A percentile compares a stretch with the other conserved stretches of the same genome.
phyloP scores from a whole-genome alignment of 1,140 invertebrate genomes.

The Rhizoglyphus robini region DNA sequence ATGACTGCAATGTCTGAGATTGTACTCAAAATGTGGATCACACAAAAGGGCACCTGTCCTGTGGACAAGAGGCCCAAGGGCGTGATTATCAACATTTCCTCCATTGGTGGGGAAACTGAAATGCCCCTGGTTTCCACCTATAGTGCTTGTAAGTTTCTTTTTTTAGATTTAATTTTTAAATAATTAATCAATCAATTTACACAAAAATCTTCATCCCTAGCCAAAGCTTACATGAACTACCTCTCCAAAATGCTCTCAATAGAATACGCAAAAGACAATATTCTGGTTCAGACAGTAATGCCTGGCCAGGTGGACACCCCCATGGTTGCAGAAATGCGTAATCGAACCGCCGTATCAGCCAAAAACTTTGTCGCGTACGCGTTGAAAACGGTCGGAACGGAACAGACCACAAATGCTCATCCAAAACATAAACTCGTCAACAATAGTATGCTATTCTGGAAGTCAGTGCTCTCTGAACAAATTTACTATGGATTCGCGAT shows the following conservation, averaged over 20 bases:
- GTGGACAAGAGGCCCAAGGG: constrained; percentile 17
- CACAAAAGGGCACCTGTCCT: constrained; percentile 24
- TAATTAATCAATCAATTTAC: constrained; percentile 59
- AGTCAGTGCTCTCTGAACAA: too few relatives aligned
- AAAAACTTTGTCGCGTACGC: neutral
- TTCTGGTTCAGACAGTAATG: constrained; percentile 57
- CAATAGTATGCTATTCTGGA: too few relatives aligned
- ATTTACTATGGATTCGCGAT: too few relatives aligned
- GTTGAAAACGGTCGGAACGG: neutral
- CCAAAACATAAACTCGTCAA: too few relatives aligned
- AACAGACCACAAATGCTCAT: too few relatives aligned
- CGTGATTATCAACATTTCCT: constrained; percentile 22
- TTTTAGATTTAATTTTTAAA: constrained; percentile 76
- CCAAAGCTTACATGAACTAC: constrained; percentile 79
- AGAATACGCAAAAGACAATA: constrained; percentile 60
- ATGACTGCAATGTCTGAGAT: neutral
- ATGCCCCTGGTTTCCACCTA: constrained; percentile 78
- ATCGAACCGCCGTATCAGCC: neutral
- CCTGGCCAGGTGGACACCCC: constrained; percentile 83
- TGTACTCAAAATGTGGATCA: constrained; percentile 20
- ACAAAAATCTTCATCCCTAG: constrained; percentile 68
- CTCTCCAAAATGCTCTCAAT: constrained; percentile 60
- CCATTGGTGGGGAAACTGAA: constrained; percentile 49
- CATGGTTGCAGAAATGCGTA: constrained; percentile 36
- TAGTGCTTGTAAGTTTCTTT: constrained; percentile 60